These are phyloP conservation scores for Alligator sinensis DNA, from an alignment of 2,113 vertebrate genomes.

Conservation along the genomic window DNA sequence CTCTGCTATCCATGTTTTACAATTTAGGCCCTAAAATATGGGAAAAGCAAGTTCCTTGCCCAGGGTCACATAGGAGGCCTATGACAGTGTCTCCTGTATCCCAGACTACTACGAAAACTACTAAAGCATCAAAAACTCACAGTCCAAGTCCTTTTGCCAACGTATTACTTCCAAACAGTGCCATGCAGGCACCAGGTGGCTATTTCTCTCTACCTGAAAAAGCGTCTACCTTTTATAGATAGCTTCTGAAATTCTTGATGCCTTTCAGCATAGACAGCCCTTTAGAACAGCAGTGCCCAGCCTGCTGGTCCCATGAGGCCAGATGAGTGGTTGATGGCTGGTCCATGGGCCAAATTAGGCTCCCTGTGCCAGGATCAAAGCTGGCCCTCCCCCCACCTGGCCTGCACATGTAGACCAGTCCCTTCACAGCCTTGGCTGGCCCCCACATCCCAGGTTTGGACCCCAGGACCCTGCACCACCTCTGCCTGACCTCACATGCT, in stretches of 20 bases:
- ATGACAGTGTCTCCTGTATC: not conserved
- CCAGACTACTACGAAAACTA: not conserved
- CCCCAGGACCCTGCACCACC: too few relatives aligned
- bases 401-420: too few relatives aligned
- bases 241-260: not conserved
- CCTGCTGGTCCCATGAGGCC: too few relatives aligned
- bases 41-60: not conserved
- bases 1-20: slow-evolving; percentile 34
- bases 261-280: not conserved
- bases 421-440: too few relatives aligned
- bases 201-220: not conserved
- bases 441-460: too few relatives aligned
- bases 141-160: not conserved
- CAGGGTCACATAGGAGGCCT: not conserved
- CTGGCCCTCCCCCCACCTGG: too few relatives aligned
- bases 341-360: too few relatives aligned
- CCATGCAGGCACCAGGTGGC: not conserved
- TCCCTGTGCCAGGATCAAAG: too few relatives aligned
- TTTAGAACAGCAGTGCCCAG: too few relatives aligned
- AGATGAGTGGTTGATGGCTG: too few relatives aligned
- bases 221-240: not conserved
- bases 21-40: not conserved
- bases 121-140: not conserved
- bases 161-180: not conserved
- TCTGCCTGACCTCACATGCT: too few relatives aligned